phyloP scores from a whole-genome alignment of 2,113 vertebrate genomes.

The Crotalus horridus region DNA sequence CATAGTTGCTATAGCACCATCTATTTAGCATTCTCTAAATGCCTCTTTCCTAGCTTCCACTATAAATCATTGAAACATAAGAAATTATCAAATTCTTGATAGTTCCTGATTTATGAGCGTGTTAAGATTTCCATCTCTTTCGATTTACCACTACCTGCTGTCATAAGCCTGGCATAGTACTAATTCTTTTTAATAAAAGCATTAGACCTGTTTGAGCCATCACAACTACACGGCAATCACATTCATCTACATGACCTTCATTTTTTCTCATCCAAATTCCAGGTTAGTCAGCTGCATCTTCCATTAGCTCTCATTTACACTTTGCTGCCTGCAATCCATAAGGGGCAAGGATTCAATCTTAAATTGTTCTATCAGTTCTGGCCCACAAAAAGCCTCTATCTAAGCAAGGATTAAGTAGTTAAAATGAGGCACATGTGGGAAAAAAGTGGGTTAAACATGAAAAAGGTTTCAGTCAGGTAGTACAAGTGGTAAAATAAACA shows the following conservation, averaged over 20 bases:
- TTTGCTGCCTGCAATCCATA: background rate
- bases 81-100: background rate
- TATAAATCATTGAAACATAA: background rate
- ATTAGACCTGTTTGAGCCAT: background rate
- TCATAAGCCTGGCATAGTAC: background rate
- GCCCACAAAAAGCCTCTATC: background rate
- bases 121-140: background rate
- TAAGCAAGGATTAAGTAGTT: background rate
- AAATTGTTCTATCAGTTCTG: background rate
- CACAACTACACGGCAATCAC: background rate
- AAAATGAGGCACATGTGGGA: background rate
- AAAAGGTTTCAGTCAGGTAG: background rate
- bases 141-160: constrained; percentile 7
- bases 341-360: background rate
- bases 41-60: background rate
- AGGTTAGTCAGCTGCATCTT: background rate
- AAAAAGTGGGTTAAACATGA: background rate
- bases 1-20: background rate
- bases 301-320: background rate
- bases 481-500: background rate
- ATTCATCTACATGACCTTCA: background rate
- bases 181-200: constrained; percentile 1
- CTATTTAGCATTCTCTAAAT: background rate
- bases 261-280: background rate
- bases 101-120: background rate